Percentiles rank a stretch among this genome's conserved stretches.
These are phyloP conservation scores for Diploptera punctata DNA, from an alignment of 2,888 invertebrate species.

Conservation along the genomic window DNA sequence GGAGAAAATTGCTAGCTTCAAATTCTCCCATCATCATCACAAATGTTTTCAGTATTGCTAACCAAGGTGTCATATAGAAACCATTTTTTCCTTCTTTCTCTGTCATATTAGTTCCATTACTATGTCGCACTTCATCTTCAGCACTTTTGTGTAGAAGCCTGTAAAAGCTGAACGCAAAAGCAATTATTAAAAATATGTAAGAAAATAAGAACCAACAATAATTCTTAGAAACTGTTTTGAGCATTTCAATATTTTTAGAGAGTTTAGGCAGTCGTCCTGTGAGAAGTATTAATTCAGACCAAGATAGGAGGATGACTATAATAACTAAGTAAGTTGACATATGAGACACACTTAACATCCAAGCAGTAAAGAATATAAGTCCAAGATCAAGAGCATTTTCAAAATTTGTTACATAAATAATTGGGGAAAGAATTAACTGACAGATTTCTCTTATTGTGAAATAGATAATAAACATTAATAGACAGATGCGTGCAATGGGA, in stretches of 20 bases:
- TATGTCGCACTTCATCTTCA: no score
- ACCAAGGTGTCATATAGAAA: background rate
- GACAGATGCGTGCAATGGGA: no score
- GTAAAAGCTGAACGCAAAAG: slow-evolving; percentile 11
- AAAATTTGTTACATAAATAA: background rate
- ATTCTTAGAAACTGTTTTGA: slow-evolving; percentile 10
- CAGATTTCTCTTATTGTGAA: background rate
- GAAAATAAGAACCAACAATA: background rate
- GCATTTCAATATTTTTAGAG: slow-evolving; percentile 15
- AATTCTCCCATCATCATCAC: slow-evolving; percentile 22
- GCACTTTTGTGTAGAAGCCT: background rate
- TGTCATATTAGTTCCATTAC: no score
- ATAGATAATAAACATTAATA: no score
- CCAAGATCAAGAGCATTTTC: slow-evolving; percentile 3
- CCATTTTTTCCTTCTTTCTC: no score
- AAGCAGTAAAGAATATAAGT: background rate
- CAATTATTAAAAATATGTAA: background rate
- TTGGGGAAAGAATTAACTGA: background rate
- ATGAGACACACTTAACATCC: background rate
- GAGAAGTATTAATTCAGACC: background rate
- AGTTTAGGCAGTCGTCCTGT: slow-evolving; percentile 3
- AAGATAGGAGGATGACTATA: background rate
- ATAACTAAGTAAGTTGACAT: background rate
- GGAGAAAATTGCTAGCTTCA: background rate
- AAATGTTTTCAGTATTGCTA: background rate